phyloP scores from a whole-genome alignment of 1,140 invertebrate species.

The Hypsibius dujardini region DNA sequence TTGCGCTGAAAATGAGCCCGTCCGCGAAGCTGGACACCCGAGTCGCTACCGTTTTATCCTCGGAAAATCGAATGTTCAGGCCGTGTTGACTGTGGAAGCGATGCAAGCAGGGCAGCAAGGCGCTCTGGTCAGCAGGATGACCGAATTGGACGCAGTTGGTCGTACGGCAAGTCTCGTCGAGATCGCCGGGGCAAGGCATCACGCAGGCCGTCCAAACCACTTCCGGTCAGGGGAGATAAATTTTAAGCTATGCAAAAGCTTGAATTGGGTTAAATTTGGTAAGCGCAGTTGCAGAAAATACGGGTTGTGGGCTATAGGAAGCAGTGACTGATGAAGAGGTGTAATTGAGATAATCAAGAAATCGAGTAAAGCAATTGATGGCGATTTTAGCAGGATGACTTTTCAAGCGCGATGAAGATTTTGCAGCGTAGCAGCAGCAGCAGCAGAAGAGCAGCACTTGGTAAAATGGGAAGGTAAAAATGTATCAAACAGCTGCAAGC shows the following conservation, averaged over 20 bases:
- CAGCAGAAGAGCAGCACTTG: too few relatives aligned
- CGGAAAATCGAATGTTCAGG: constrained; percentile 61
- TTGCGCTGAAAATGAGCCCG: constrained; percentile 77
- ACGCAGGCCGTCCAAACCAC: neutral
- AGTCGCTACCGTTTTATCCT: constrained; percentile 72
- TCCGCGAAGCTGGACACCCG: constrained; percentile 76
- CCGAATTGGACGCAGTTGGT: neutral
- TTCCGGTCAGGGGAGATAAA: neutral
- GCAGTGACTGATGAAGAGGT: too few relatives aligned
- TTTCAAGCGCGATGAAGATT: neutral
- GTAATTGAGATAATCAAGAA: neutral
- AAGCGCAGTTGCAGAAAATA: too few relatives aligned
- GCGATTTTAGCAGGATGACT: neutral
- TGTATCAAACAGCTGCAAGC: neutral
- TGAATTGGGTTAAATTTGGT: too few relatives aligned
- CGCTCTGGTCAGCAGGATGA: neutral
- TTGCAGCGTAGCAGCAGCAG: neutral
- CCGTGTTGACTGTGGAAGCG: constrained; percentile 75
- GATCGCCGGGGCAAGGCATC: too few relatives aligned
- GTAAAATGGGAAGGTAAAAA: neutral
- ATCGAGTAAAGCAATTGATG: neutral
- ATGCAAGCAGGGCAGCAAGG: constrained; percentile 21
- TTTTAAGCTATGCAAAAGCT: too few relatives aligned
- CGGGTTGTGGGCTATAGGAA: too few relatives aligned
- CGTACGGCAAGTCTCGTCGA: too few relatives aligned